phyloP scores from a whole-genome alignment of 2,888 invertebrate genomes.

The Lepidochrysops patricia region DNA sequence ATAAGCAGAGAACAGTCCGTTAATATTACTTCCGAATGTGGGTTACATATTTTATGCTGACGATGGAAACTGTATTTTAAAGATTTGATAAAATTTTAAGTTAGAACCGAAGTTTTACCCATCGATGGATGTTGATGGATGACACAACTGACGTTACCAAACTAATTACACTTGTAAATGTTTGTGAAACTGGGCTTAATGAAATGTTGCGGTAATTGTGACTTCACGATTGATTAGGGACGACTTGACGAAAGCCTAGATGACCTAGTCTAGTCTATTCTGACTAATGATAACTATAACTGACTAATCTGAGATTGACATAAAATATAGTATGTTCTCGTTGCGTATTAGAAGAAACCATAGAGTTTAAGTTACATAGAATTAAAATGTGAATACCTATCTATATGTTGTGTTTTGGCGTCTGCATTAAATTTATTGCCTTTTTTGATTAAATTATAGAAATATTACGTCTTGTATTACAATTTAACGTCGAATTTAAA shows the following conservation, averaged over 20 bases:
- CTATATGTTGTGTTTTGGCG: too few species aligned
- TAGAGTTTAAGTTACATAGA: neutral
- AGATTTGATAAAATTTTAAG: neutral
- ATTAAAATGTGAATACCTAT: too few species aligned
- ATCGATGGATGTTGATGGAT: neutral
- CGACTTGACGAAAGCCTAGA: neutral
- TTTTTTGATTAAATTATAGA: too few species aligned
- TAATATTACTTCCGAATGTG: too few species aligned
- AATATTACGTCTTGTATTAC: too few species aligned
- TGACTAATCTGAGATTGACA: neutral
- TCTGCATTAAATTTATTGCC: too few species aligned
- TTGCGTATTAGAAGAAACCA: neutral
- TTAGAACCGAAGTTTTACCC: neutral
- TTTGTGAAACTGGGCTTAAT: constrained; percentile 6
- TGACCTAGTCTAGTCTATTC: too few species aligned
- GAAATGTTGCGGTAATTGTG: neutral
- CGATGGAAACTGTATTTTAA: too few species aligned
- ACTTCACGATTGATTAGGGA: neutral
- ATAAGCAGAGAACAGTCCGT: too few species aligned
- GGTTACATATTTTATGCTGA: too few species aligned
- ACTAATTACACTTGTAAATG: constrained; percentile 15
- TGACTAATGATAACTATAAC: too few species aligned
- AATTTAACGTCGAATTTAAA: too few species aligned
- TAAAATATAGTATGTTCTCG: neutral
- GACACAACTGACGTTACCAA: constrained; percentile 7